Base-by-base conservation (phyloP, 2,888 invertebrate species). In the Cepaea hortensis region DNA sequence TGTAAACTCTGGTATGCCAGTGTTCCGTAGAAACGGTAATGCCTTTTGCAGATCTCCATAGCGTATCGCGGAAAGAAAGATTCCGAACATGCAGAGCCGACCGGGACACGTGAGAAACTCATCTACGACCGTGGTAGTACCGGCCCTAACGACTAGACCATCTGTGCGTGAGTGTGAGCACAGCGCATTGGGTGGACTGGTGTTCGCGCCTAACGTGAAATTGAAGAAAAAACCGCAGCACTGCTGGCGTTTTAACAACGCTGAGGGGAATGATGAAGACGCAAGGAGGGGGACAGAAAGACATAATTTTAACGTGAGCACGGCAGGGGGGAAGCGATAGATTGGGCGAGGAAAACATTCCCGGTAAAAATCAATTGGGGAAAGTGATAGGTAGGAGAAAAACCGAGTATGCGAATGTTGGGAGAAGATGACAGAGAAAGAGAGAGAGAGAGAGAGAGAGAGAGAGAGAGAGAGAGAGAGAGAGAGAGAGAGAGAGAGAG, bases 141-240 rank as follows among this genome's bases (percentile, higher is more conserved):
- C 46, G 15, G 80, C 68, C 35, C 80, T 80, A 80, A 80, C 80
- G 80, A 80, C 65, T 80, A 62, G 46, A 80, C 80, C 80, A 80
- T 80, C 80, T 80, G 80, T 80, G 20, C 80, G 65, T 4, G 80
- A 65, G 80, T 65, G 46, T 46, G 62, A 68, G 80, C 20, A 35
- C 11, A 65, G 65, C 65, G 1, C 80, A 62, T 68, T 80, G 35
- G 80, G 62, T 65, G 80, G 62, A 80, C 46, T 48, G 3, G 65
- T 18, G 18, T 65, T 75, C 18, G 46, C 35, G 65, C 65, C 65
- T 46, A 20, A 80, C 62, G 5, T 46, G 46, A 62, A 80, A 35
- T 46, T 7, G 3, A 18, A 35, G 6, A 13, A 48, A 81, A 65
- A 81, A 65, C 46, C 11, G 55, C 55, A 55, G 55, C 11, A 55